Evolutionary conservation across 2,797 vertebrate species (phyloP).

Genomic region (Gastrophryne carolinensis): DNA sequence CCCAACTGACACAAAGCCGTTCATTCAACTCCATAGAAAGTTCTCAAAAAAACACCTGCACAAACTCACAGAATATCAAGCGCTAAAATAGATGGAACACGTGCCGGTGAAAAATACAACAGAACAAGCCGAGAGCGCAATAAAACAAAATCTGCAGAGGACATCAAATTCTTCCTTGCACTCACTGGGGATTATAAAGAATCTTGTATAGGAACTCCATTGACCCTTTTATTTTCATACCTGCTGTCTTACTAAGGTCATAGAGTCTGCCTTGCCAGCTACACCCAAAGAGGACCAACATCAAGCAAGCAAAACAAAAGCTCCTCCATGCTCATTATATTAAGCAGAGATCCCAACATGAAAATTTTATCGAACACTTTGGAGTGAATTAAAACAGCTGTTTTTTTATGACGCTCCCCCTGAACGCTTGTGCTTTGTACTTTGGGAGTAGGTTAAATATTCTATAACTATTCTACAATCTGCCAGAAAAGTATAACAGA

Average conservation of each 20-base stretch:
- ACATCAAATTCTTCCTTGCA: slow-evolving; percentile 36
- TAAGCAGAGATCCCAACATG: slow-evolving; percentile 16
- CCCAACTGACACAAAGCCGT: slow-evolving; percentile 4
- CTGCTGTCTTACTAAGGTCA: not conserved
- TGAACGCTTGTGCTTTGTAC: slow-evolving; percentile 53
- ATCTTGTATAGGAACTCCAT: not conserved
- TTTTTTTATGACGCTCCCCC: slow-evolving; percentile 53
- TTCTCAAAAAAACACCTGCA: slow-evolving; percentile 41
- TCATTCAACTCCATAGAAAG: slow-evolving; percentile 12
- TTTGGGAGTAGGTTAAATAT: slow-evolving; percentile 53
- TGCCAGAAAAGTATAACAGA: slow-evolving; percentile 52
- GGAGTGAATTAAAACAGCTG: slow-evolving; percentile 53
- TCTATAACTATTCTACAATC: slow-evolving; percentile 53
- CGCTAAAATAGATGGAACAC: slow-evolving; percentile 6
- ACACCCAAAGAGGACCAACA: slow-evolving; percentile 21
- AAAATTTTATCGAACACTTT: slow-evolving; percentile 24
- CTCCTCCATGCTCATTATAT: not conserved
- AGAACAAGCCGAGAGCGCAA: slow-evolving; percentile 13
- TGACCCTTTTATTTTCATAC: slow-evolving; percentile 28
- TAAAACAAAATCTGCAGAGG: slow-evolving; percentile 27
- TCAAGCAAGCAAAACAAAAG: slow-evolving; percentile 23
- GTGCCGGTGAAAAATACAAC: slow-evolving; percentile 13
- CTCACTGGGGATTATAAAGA: slow-evolving; percentile 19
- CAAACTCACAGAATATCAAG: slow-evolving; percentile 26
- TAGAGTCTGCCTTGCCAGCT: not conserved